Conservation (phyloP, 2,797 vertebrate species). For the Tapirus indicus region DNA sequence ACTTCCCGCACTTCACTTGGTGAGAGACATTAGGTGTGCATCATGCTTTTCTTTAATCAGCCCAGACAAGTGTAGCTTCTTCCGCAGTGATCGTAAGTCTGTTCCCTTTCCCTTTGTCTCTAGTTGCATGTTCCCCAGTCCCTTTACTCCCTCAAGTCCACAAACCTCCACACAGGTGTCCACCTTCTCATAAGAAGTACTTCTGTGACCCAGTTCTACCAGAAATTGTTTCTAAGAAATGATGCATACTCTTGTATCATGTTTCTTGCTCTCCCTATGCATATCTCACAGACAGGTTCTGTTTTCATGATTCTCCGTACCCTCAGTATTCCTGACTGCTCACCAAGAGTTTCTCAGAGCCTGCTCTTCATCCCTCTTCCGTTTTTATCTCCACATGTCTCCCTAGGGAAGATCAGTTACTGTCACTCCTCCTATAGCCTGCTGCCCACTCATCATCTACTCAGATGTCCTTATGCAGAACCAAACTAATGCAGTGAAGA, state of each 20-base stretch:
- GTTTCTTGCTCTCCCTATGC: neutral
- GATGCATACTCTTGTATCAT: too few relatives aligned
- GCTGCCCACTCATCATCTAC: too few relatives aligned
- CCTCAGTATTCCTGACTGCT: neutral
- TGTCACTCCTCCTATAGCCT: neutral
- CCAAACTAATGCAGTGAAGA: neutral
- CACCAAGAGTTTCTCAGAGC: neutral
- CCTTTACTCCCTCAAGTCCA: neutral
- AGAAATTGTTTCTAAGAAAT: neutral
- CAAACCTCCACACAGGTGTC: neutral
- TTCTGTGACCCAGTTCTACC: neutral
- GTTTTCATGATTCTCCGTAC: neutral
- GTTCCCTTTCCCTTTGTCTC: neutral
- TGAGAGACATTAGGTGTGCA: neutral
- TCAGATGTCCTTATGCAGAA: neutral
- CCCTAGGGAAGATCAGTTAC: neutral
- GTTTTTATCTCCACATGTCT: neutral
- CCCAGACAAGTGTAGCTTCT: neutral
- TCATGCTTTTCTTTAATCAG: rapidly evolving
- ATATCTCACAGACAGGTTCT: neutral
- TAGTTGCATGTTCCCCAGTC: too few relatives aligned
- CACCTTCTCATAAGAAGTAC: neutral
- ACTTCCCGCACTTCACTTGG: too few relatives aligned
- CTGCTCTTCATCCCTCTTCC: neutral
- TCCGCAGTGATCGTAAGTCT: neutral